phyloP scores from a whole-genome alignment of 2,113 vertebrate species.

The Seriola rivoliana region DNA sequence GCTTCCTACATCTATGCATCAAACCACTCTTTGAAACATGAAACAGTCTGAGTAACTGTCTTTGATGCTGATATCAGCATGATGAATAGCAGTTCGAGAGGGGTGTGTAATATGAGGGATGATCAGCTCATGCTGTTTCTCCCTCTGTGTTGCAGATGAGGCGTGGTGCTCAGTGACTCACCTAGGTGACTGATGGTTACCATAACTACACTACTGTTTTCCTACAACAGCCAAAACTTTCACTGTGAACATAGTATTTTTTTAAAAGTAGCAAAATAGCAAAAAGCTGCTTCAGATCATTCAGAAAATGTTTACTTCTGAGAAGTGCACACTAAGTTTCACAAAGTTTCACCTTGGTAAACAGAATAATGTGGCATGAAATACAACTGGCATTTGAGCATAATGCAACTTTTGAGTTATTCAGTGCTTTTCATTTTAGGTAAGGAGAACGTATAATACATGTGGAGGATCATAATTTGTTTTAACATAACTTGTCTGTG shows the following conservation, averaged over 20 bases:
- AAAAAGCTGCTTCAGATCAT: neutral
- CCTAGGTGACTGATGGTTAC: slow-evolving; percentile 50
- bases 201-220: slow-evolving; percentile 61
- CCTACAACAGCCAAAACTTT: slow-evolving; percentile 33
- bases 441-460: neutral
- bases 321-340: neutral
- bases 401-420: neutral
- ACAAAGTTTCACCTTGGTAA: neutral
- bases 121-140: neutral
- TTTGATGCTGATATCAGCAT: slow-evolving; percentile 29
- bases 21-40: neutral
- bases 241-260: neutral
- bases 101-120: slow-evolving; percentile 14
- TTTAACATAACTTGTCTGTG: neutral
- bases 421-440: neutral
- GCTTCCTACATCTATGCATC: neutral
- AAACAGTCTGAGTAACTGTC: slow-evolving; percentile 19
- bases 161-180: slow-evolving; percentile 73
- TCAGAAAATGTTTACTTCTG: neutral
- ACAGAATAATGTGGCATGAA: neutral
- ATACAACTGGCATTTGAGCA: neutral
- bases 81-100: neutral
- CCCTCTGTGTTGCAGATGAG: slow-evolving; percentile 35
- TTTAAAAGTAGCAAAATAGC: neutral
- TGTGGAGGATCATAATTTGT: neutral